phyloP scores from a whole-genome alignment of 35 echinoderm and acorn worm genomes.

The Eucidaris tribuloides region DNA sequence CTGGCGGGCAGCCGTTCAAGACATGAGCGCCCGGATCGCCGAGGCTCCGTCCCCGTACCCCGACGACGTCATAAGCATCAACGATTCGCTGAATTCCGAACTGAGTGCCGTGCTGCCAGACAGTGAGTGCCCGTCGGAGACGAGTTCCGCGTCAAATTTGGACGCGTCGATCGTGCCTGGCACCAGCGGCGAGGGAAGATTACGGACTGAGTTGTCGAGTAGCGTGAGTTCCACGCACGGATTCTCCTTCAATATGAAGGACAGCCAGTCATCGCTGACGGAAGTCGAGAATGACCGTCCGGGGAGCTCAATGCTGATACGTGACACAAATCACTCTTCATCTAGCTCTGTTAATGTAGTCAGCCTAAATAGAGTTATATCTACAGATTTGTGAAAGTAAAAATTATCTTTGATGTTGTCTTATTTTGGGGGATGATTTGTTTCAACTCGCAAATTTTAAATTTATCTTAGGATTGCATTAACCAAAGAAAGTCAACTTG shows the following conservation, averaged over 20 bases:
- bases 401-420: too few species aligned
- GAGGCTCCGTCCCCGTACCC: constrained; percentile 39
- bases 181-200: not conserved
- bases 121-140: constrained; percentile 63
- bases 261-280: constrained; percentile 28
- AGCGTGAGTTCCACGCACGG: constrained; percentile 49
- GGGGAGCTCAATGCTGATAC: constrained; percentile 26
- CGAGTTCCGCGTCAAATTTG: constrained; percentile 42
- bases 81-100: constrained; percentile 80
- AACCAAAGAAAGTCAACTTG: too few species aligned
- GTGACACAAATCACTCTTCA: not conserved
- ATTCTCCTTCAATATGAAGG: constrained; percentile 20
- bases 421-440: too few species aligned
- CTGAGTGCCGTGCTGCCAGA: constrained; percentile 64
- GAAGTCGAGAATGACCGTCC: constrained; percentile 83
- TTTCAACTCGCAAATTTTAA: too few species aligned
- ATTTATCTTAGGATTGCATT: too few species aligned
- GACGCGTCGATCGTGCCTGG: not conserved
- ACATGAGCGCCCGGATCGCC: constrained; percentile 59
- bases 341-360: constrained; percentile 13
- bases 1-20: constrained; percentile 70
- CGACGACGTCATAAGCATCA: constrained; percentile 55
- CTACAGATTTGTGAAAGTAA: constrained; percentile 31
- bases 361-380: not conserved
- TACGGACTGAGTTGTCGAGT: not conserved